Evolutionary conservation across 2,797 vertebrate species (phyloP).

Genomic region (Chaetodon trifasciatus): DNA sequence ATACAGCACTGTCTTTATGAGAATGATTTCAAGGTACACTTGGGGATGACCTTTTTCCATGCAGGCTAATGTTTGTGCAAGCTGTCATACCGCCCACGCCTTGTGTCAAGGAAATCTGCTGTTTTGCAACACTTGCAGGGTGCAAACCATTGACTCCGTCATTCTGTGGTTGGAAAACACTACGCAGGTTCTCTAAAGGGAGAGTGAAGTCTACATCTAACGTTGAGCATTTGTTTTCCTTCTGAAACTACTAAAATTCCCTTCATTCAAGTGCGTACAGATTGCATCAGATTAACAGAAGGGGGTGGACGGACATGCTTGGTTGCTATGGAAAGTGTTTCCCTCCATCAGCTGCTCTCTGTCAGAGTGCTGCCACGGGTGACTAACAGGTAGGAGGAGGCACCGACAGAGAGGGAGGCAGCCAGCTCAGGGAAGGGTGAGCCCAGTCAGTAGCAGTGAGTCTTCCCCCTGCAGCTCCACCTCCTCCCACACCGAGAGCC

Average conservation of each 20-base stretch:
- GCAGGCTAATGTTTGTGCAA: constrained; percentile 75
- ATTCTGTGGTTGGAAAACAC: constrained; percentile 78
- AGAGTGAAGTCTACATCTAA: constrained; percentile 19
- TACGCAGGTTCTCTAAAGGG: constrained; percentile 37
- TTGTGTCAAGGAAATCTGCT: constrained; percentile 77
- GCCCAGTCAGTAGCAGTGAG: constrained; percentile 47
- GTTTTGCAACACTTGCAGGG: constrained; percentile 75
- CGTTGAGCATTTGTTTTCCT: constrained; percentile 40
- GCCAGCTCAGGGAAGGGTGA: constrained; percentile 46
- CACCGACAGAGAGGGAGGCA: constrained; percentile 36
- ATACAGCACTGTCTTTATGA: constrained; percentile 21
- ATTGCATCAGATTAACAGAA: constrained; percentile 62
- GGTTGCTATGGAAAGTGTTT: constrained; percentile 85
- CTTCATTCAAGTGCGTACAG: constrained; percentile 39
- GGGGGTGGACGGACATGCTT: constrained; percentile 53
- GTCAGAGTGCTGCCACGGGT: constrained; percentile 73
- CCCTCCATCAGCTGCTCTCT: constrained; percentile 80
- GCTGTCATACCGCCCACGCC: constrained; percentile 74
- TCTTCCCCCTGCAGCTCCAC: constrained; percentile 70
- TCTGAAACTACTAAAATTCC: constrained; percentile 53
- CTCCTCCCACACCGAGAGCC: constrained; percentile 60
- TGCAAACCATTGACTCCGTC: constrained; percentile 49
- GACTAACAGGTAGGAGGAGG: constrained; percentile 77
- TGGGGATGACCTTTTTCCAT: constrained; percentile 78
- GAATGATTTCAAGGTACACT: constrained; percentile 43